Conservation (phyloP, 2,888 invertebrate species). For the Prosopocoilus inquinatus region DNA sequence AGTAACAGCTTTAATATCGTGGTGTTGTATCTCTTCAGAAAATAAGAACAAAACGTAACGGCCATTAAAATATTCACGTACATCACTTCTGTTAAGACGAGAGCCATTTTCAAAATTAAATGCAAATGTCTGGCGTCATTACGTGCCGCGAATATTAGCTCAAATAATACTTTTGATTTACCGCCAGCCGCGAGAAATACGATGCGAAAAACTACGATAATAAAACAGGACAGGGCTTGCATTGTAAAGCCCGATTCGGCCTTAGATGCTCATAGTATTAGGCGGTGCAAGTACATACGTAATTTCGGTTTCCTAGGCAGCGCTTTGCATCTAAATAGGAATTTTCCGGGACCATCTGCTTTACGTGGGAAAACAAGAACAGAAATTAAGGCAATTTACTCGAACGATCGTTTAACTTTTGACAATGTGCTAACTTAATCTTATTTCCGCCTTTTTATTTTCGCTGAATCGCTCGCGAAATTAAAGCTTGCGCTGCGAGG, state of each 20-base stretch:
- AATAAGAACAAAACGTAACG: too few species aligned
- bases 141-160: too few species aligned
- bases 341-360: conserved; percentile 15
- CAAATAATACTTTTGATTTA: too few species aligned
- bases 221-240: too few species aligned
- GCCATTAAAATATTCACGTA: too few species aligned
- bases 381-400: conserved; percentile 18
- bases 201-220: too few species aligned
- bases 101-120: conserved; percentile 16
- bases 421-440: conserved; percentile 14
- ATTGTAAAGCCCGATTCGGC: too few species aligned
- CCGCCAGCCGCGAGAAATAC: too few species aligned
- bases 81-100: not conserved
- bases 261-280: conserved; percentile 11
- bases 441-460: conserved; percentile 16
- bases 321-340: conserved; percentile 21
- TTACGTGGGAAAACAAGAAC: conserved; percentile 16
- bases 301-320: conserved; percentile 12
- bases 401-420: conserved; percentile 12
- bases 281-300: conserved; percentile 16
- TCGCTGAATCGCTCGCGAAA: conserved; percentile 13
- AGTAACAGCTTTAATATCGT: too few species aligned
- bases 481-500: conserved; percentile 4
- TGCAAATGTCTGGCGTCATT: conserved; percentile 7
- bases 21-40: too few species aligned